Conservation (phyloP, 2,888 invertebrate species). For the Parascotia fuliginaria region DNA sequence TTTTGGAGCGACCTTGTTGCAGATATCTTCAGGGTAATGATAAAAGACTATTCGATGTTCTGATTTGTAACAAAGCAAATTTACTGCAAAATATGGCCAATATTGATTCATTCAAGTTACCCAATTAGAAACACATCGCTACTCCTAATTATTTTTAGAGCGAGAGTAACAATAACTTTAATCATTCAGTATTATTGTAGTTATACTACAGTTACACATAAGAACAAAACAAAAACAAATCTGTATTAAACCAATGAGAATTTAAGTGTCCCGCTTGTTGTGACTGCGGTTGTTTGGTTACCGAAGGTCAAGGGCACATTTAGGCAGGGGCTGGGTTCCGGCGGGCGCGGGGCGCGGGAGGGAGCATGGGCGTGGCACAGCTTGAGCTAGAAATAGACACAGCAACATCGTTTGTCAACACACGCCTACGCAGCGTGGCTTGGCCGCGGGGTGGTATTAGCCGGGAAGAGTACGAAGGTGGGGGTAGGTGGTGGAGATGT, state of each 20-base stretch:
- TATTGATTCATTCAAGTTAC: too few species aligned
- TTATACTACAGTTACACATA: not conserved
- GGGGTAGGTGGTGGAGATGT: conserved; percentile 4
- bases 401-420: conserved; percentile 82
- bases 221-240: conserved; percentile 51
- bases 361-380: conserved; percentile 57
- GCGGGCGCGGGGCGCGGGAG: conserved; percentile 38
- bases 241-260: conserved; percentile 40
- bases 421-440: conserved; percentile 74
- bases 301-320: conserved; percentile 79
- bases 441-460: conserved; percentile 38
- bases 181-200: not conserved
- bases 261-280: conserved; percentile 64
- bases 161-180: not conserved
- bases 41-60: too few species aligned
- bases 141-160: too few species aligned
- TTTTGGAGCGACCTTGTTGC: too few species aligned
- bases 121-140: too few species aligned
- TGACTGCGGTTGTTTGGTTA: conserved; percentile 84
- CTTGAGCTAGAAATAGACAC: conserved; percentile 72
- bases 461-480: conserved; percentile 23
- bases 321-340: conserved; percentile 49
- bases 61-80: too few species aligned
- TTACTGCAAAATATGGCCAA: too few species aligned
- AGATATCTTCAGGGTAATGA: too few species aligned